phyloP scores from a whole-genome alignment of 2,797 vertebrate genomes.

The Fundulus diaphanus region DNA sequence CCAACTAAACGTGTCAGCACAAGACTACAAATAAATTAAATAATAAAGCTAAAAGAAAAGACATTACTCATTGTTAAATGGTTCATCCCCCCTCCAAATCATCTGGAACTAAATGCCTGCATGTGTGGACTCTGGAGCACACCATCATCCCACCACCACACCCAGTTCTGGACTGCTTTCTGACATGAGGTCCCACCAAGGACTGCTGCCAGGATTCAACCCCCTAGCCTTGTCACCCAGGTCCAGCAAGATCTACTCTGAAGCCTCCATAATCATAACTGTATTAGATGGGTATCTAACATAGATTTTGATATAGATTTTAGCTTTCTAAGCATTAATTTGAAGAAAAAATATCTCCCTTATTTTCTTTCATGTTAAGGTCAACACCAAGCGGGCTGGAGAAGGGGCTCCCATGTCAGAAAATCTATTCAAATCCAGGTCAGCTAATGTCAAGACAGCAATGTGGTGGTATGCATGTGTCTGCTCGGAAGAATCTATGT shows the following conservation, averaged over 20 bases:
- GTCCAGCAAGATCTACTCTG: conserved; percentile 19
- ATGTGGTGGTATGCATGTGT: not conserved
- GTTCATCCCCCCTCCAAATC: conserved; percentile 61
- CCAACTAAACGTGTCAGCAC: conserved; percentile 13
- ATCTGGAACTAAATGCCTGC: conserved; percentile 71
- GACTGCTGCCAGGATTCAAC: conserved; percentile 24
- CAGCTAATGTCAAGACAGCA: conserved; percentile 24
- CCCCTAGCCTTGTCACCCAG: not conserved
- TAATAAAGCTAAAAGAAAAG: conserved; percentile 36
- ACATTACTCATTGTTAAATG: conserved; percentile 61
- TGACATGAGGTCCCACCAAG: conserved; percentile 24
- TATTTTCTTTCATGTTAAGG: conserved; percentile 35
- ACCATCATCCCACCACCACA: conserved; percentile 9
- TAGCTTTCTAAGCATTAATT: conserved; percentile 3
- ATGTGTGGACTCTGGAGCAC: conserved; percentile 55
- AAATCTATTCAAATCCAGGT: conserved; percentile 40
- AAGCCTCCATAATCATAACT: conserved; percentile 63
- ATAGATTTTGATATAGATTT: conserved; percentile 54
- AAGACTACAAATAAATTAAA: conserved; percentile 27
- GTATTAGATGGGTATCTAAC: conserved; percentile 33
- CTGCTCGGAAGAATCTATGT: conserved; percentile 5
- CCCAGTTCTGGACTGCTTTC: conserved; percentile 35
- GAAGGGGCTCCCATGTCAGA: conserved; percentile 47
- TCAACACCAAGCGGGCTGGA: conserved; percentile 13
- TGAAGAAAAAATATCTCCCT: not conserved